These are phyloP conservation scores for Eulemur albifrons DNA, from an alignment of 2,797 vertebrate genomes.

Conservation along the genomic window DNA sequence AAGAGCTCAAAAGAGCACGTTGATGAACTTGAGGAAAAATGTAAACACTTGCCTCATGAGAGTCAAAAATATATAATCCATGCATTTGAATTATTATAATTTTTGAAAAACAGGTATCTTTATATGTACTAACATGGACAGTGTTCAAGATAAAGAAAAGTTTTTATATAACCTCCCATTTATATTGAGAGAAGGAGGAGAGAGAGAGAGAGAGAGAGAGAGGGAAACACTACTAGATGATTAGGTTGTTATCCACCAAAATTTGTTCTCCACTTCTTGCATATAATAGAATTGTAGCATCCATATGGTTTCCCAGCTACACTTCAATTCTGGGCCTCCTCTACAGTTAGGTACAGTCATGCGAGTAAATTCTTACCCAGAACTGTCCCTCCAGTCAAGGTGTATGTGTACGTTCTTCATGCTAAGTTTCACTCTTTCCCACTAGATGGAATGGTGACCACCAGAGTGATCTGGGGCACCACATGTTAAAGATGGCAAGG, in stretches of 20 bases:
- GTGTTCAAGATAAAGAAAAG: not conserved
- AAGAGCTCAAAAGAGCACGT: not conserved
- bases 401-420: not conserved
- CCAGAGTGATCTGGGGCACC: not conserved
- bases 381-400: not conserved
- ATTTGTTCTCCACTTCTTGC: not conserved
- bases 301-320: not conserved
- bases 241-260: not conserved
- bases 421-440: not conserved
- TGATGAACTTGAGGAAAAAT: not conserved
- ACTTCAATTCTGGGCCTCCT: not conserved
- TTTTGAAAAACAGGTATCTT: not conserved
- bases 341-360: not conserved
- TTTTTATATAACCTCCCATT: not conserved
- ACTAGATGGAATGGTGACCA: not conserved
- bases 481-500: not conserved
- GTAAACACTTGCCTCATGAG: not conserved
- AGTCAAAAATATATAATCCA: not conserved
- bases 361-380: not conserved
- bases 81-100: not conserved
- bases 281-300: not conserved
- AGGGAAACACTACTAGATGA: not conserved
- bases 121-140: not conserved
- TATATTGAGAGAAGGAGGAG: not conserved
- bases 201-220: not conserved